Evolutionary conservation across 1,140 invertebrate species (phyloP), one percentile per base, ranked within the genome.

Genomic region (Pinna nobilis): DNA sequence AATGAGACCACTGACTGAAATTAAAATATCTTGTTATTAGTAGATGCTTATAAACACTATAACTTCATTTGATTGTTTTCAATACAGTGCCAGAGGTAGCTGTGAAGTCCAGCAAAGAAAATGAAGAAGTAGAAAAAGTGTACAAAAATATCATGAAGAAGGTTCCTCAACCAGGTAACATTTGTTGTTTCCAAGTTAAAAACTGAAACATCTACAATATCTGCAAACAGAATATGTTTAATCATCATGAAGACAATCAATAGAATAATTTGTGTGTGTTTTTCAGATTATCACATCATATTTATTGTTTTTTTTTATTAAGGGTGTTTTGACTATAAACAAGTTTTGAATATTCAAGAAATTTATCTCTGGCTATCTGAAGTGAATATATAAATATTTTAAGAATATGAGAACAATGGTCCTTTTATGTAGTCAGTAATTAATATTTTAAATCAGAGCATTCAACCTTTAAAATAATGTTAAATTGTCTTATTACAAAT

Each of bases 141-240:
- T 83, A 76, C 59, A 77, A 79, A 41, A 76, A 68, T 41, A 63
- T 80, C 39, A 87, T 87, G 85, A 77, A 81, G 20, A 84, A 78
- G 70, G 84, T 87, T 5, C 85, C 85, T 49, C 84, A 87, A 47
- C 79, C 80, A 79, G 84, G 85, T 87, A 75, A n/a, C n/a, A n/a
- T n/a, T n/a, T n/a, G n/a, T n/a, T n/a, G n/a, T n/a, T n/a, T n/a
- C n/a, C n/a, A n/a, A n/a, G n/a, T n/a, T n/a, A n/a, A n/a, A n/a
- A n/a, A n/a, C n/a, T n/a, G n/a, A n/a, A n/a, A n/a, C n/a, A n/a
- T n/a, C n/a, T n/a, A n/a, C n/a, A n/a, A n/a, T n/a, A n/a, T n/a
- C n/a, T n/a, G n/a, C n/a, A n/a, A n/a, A n/a, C n/a, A n/a, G n/a
- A n/a, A n/a, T n/a, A n/a, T n/a, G n/a, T n/a, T n/a, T n/a, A n/a